A percentile compares a stretch with the other conserved stretches of the same genome.
These are phyloP conservation scores for Zaprionus ghesquierei DNA, from an alignment of 1,140 invertebrate genomes.

Conservation along the genomic window DNA sequence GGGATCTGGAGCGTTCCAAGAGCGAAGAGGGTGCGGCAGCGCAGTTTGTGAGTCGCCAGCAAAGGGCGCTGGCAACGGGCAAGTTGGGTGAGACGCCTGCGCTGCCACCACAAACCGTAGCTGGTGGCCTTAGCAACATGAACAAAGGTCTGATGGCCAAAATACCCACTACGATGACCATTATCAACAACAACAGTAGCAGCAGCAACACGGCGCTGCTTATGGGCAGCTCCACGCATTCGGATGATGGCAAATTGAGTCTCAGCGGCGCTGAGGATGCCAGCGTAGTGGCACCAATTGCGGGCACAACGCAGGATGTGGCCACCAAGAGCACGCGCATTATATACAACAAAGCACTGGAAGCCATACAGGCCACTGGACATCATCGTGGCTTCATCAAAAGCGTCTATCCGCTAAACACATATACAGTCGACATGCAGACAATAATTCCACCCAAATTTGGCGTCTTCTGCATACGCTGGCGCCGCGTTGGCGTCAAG, in stretches of 20 bases:
- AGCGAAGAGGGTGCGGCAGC: slow-evolving; percentile 41
- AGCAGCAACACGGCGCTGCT: slow-evolving; percentile 9
- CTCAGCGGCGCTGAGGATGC: slow-evolving; percentile 22
- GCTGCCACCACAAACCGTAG: slow-evolving; percentile 10
- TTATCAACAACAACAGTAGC: slow-evolving; percentile 49
- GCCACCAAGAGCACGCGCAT: slow-evolving; percentile 51
- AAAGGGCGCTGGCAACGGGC: slow-evolving; percentile 7
- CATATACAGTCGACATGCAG: neutral
- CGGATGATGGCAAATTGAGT: slow-evolving; percentile 65
- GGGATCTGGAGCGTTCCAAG: slow-evolving; percentile 66
- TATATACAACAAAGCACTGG: slow-evolving; percentile 75
- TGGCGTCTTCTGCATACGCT: slow-evolving; percentile 80
- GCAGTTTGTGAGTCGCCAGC: slow-evolving; percentile 49
- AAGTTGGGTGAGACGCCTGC: slow-evolving; percentile 14
- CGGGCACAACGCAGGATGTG: slow-evolving; percentile 3
- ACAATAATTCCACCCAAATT: slow-evolving; percentile 39
- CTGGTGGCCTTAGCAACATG: slow-evolving; percentile 52
- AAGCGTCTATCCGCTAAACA: slow-evolving; percentile 52
- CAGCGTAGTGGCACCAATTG: neutral
- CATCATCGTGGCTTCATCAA: slow-evolving; percentile 79
- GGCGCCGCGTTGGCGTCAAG: slow-evolving; percentile 66
- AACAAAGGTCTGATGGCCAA: slow-evolving; percentile 71
- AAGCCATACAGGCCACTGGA: slow-evolving; percentile 71
- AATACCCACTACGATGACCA: slow-evolving; percentile 77
- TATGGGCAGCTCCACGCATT: slow-evolving; percentile 51